phyloP scores from a whole-genome alignment of 2,797 vertebrate species.

The Aselliscus stoliczkanus region DNA sequence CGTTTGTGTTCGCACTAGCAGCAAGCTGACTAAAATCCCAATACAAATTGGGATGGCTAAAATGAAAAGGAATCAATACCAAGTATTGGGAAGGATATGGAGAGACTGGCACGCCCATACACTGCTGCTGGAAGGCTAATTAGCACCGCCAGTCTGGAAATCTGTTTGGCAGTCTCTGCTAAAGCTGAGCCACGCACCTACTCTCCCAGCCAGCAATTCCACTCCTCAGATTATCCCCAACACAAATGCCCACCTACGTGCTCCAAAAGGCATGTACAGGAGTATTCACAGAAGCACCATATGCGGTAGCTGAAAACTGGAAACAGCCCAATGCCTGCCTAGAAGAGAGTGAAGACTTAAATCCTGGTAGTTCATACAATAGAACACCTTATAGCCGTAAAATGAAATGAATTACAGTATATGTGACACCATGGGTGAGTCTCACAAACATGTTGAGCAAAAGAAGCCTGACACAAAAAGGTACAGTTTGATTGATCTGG shows the following conservation, averaged over 20 bases:
- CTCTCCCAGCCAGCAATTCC: not conserved
- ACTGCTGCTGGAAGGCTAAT: not conserved
- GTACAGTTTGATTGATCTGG: not conserved
- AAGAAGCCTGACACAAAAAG: not conserved
- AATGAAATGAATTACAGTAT: not conserved
- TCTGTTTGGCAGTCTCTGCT: not conserved
- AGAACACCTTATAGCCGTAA: not conserved
- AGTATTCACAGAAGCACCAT: not conserved
- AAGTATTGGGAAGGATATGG: not conserved
- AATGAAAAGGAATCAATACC: not conserved
- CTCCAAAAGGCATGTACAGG: not conserved
- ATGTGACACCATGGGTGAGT: not conserved
- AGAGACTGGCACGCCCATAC: not conserved
- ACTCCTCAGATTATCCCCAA: not conserved
- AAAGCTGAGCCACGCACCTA: not conserved
- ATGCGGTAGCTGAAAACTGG: not conserved
- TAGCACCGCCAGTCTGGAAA: not conserved
- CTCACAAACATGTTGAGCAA: not conserved
- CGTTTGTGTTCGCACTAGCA: not conserved
- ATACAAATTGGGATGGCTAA: not conserved
- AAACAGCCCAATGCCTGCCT: not conserved
- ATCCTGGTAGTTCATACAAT: not conserved
- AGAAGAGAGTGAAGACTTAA: not conserved
- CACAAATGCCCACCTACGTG: not conserved
- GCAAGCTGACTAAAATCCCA: not conserved